A percentile compares a stretch with the other conserved stretches of the same genome.
phyloP scores from a whole-genome alignment of 2,797 vertebrate species.

The Meda fulgida region DNA sequence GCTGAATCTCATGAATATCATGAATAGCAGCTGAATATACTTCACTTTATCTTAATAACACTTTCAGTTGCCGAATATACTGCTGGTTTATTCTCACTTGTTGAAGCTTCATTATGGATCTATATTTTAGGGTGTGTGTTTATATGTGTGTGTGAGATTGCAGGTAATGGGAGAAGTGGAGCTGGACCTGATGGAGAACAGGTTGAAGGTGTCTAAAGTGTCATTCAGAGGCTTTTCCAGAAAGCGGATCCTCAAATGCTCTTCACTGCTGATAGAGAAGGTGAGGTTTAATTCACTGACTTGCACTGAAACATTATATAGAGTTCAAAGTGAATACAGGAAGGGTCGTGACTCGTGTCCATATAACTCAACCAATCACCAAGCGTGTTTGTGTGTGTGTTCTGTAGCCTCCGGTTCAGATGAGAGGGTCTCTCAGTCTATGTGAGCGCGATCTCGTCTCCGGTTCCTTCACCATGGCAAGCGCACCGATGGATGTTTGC shows the following conservation, averaged over 20 bases:
- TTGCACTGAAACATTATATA: neutral
- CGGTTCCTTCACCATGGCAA: constrained; percentile 75
- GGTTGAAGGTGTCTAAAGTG: constrained; percentile 60
- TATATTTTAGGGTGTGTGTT: neutral
- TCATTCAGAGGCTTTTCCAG: constrained; percentile 59
- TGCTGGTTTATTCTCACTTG: neutral
- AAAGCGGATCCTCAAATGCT: constrained; percentile 53
- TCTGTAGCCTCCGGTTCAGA: constrained; percentile 59
- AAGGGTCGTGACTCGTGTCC: neutral
- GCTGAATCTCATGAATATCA: too few relatives aligned
- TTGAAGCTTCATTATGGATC: neutral
- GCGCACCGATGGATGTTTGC: constrained; percentile 65
- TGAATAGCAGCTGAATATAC: neutral
- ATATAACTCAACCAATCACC: neutral
- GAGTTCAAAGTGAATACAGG: neutral
- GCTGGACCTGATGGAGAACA: constrained; percentile 64
- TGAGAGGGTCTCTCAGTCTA: constrained; percentile 59
- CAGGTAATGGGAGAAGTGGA: constrained; percentile 72
- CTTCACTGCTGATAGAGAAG: constrained; percentile 39
- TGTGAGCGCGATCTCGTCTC: constrained; percentile 71
- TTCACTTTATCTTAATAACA: neutral
- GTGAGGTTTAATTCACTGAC: neutral
- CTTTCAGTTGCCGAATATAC: too few relatives aligned
- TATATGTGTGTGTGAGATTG: constrained; percentile 31
- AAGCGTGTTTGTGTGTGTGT: constrained; percentile 17